A percentile compares a stretch with the other conserved stretches of the same genome.
Evolutionary conservation across 1,140 invertebrate species (phyloP).

Genomic region (Steinernema feltiae): DNA sequence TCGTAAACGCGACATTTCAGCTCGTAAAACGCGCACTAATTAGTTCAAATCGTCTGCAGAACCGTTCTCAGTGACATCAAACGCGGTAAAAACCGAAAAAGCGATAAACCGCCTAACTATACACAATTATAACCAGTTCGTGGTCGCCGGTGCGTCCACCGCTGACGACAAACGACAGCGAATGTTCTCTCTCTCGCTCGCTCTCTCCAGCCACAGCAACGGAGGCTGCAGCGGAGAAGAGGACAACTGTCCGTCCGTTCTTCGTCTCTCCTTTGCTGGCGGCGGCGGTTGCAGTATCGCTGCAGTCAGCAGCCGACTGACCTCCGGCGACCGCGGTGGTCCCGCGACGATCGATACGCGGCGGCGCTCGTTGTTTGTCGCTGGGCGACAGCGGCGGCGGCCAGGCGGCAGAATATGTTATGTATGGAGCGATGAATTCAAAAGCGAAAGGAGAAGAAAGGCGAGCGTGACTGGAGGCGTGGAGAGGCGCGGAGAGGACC

Average conservation of each 20-base stretch:
- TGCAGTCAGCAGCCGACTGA: background rate
- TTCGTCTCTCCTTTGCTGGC: background rate
- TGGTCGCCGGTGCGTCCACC: too few relatives aligned
- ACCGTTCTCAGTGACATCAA: too few relatives aligned
- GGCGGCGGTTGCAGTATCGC: background rate
- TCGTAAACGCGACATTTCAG: too few relatives aligned
- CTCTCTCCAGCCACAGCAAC: background rate
- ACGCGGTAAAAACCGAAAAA: too few relatives aligned
- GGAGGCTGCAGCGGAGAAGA: too few relatives aligned
- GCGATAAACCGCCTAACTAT: too few relatives aligned
- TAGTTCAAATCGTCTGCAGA: too few relatives aligned
- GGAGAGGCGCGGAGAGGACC: background rate
- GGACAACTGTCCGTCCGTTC: background rate
- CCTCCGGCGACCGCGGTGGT: background rate
- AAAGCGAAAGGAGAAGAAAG: background rate
- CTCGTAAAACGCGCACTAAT: too few relatives aligned
- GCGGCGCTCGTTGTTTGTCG: conserved; percentile 5
- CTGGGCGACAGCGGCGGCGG: background rate
- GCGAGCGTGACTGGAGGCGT: background rate
- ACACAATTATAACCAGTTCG: too few relatives aligned
- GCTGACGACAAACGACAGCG: too few relatives aligned
- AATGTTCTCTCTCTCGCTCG: background rate
- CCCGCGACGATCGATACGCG: too few relatives aligned
- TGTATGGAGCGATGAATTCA: conserved; percentile 1
- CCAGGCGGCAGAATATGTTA: background rate